Percentiles rank a stretch among this genome's conserved stretches.
phyloP scores from a whole-genome alignment of 92 coral and sea anemone species.

The Palythoa grandiflora region DNA sequence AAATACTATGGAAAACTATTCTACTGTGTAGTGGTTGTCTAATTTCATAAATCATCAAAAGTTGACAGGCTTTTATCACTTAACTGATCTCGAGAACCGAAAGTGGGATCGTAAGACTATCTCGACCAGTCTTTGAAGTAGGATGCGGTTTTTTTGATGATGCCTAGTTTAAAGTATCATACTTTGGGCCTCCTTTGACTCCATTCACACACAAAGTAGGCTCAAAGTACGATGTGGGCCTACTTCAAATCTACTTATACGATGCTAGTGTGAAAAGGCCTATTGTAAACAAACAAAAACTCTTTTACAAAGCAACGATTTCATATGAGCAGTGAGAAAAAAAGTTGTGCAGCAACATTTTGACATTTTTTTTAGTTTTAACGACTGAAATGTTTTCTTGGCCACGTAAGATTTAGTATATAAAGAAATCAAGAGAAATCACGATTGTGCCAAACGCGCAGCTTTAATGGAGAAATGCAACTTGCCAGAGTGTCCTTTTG shows the following conservation, averaged over 20 bases:
- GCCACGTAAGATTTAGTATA: too few species aligned
- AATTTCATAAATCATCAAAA: neutral
- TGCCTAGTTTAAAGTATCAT: conserved; percentile 48
- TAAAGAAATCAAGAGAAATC: too few species aligned
- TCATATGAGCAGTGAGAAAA: too few species aligned
- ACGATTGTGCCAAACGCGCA: too few species aligned
- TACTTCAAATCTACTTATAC: neutral
- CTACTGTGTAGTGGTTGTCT: neutral
- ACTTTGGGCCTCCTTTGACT: conserved; percentile 30
- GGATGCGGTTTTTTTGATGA: conserved; percentile 48
- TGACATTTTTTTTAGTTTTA: too few species aligned
- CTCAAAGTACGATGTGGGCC: conserved; percentile 13
- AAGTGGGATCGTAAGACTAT: too few species aligned
- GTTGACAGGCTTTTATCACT: conserved; percentile 20
- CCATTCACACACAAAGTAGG: conserved; percentile 6
- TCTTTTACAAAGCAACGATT: too few species aligned
- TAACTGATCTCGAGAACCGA: neutral
- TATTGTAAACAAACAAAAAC: neutral
- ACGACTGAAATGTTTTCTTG: too few species aligned
- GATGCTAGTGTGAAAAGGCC: neutral
- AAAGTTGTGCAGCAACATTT: too few species aligned
- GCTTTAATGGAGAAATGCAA: too few species aligned
- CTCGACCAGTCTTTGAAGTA: neutral
- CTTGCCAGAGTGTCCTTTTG: too few species aligned
- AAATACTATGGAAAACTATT: neutral